Percentiles rank a stretch among this genome's conserved stretches.
Evolutionary conservation across 2,113 vertebrate genomes (phyloP).

Genomic region (Plotosus lineatus): DNA sequence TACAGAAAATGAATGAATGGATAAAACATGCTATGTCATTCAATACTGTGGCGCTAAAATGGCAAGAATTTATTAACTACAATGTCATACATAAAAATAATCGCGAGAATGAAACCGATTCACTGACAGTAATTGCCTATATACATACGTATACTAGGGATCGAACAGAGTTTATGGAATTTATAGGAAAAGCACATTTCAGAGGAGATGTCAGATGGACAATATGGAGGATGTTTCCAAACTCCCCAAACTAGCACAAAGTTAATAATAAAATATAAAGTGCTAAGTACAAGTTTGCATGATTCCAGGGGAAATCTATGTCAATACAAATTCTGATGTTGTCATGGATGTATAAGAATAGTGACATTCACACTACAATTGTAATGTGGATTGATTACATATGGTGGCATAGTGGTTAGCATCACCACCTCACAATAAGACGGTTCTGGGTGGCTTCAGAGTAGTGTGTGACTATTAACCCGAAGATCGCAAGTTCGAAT

Average conservation of each 20-base stretch:
- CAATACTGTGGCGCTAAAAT: not conserved
- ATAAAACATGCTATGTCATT: not conserved
- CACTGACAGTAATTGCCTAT: not conserved
- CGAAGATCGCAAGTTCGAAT: too few relatives aligned
- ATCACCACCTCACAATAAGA: too few relatives aligned
- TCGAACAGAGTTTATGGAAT: not conserved
- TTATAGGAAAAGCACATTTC: not conserved
- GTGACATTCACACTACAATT: not conserved
- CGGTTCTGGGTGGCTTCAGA: too few relatives aligned
- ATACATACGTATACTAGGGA: not conserved
- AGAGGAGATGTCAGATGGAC: not conserved
- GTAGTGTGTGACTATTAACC: too few relatives aligned
- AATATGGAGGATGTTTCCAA: not conserved
- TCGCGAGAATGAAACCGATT: not conserved
- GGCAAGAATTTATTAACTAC: not conserved
- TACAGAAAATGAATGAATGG: too few relatives aligned
- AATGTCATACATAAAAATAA: not conserved
- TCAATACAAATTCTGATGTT: not conserved
- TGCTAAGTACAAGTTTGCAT: not conserved
- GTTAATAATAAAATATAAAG: too few relatives aligned
- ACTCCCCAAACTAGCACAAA: not conserved
- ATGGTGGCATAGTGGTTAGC: too few relatives aligned
- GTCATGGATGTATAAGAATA: not conserved
- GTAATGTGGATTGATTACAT: not conserved
- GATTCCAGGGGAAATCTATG: not conserved